These are phyloP conservation scores for Malthinus seriepunctatus DNA, from an alignment of 2,888 invertebrate genomes.

Conservation along the genomic window DNA sequence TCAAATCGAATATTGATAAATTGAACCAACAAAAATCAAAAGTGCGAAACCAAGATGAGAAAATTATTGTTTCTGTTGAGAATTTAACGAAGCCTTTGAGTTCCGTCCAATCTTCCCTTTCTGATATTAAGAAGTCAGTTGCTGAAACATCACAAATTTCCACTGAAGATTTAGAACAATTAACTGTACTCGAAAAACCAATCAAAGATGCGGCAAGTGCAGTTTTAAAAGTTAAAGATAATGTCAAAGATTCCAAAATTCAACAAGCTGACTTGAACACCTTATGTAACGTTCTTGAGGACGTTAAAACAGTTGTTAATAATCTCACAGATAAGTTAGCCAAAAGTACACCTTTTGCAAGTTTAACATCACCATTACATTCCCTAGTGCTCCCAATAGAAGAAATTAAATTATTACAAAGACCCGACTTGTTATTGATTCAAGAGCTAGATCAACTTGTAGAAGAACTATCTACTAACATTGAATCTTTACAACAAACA, in stretches of 20 bases:
- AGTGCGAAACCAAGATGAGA: neutral
- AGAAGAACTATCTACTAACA: neutral
- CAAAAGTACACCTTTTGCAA: neutral
- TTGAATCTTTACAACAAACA: neutral
- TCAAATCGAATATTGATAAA: constrained; percentile 1
- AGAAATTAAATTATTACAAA: neutral
- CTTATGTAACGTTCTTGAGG: neutral
- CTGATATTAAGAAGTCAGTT: neutral
- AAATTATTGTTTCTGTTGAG: neutral
- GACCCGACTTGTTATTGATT: neutral
- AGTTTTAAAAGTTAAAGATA: neutral
- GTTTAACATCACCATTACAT: neutral
- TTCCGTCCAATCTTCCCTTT: neutral
- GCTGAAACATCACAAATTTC: neutral
- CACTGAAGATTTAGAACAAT: neutral
- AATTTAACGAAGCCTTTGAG: neutral
- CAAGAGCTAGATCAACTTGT: neutral
- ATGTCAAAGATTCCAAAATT: neutral
- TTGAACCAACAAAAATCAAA: neutral
- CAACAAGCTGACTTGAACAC: neutral
- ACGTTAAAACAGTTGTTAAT: neutral
- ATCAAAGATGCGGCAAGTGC: neutral
- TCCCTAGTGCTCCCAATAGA: neutral
- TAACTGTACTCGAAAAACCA: neutral
- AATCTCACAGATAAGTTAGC: neutral